These are phyloP conservation scores for Podocnemis expansa DNA, from an alignment of 2,113 vertebrate species.

Conservation along the genomic window DNA sequence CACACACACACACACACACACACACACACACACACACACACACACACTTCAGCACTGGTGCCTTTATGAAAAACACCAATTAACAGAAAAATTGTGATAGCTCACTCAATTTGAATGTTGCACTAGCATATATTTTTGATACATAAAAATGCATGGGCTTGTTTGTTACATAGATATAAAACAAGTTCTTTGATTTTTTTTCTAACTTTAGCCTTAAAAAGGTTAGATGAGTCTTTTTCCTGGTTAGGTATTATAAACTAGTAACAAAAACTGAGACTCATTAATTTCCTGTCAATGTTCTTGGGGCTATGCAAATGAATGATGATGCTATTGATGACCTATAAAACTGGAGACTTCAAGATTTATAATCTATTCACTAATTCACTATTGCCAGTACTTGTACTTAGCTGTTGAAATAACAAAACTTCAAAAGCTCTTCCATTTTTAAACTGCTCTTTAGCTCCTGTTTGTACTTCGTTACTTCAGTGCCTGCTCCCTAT, in stretches of 20 bases:
- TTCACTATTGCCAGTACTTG: neutral
- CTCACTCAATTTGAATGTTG: no score
- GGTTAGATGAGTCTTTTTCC: neutral
- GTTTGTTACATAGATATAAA: neutral
- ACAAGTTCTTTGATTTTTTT: neutral
- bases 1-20: no score
- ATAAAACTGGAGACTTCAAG: neutral
- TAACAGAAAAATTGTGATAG: no score
- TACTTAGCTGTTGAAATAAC: neutral
- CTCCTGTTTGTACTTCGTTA: no score
- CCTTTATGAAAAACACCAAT: no score
- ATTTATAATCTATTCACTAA: neutral
- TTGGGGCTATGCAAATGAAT: neutral
- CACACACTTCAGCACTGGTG: no score
- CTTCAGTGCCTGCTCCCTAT: neutral
- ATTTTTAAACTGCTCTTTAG: neutral
- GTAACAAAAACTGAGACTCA: neutral
- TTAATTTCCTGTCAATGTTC: neutral
- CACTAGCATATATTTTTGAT: neutral
- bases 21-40: no score
- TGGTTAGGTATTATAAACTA: neutral
- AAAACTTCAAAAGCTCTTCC: neutral
- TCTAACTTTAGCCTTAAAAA: neutral
- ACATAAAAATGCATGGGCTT: neutral
- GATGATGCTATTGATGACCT: neutral